These are phyloP conservation scores for Nipponia nippon DNA, from an alignment of 2,113 vertebrate species.

Conservation along the genomic window DNA sequence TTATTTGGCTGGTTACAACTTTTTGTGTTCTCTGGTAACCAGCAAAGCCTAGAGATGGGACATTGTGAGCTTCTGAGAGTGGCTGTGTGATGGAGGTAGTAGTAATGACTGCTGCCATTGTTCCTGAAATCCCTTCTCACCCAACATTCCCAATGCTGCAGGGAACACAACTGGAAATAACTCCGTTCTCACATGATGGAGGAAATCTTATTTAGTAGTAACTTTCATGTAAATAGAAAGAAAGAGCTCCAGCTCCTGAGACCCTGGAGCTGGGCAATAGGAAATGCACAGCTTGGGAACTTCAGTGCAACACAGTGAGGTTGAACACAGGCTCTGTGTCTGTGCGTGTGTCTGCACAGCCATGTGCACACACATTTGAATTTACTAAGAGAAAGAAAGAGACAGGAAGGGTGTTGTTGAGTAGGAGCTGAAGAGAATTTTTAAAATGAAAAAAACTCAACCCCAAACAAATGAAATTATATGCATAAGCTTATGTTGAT, in stretches of 20 bases:
- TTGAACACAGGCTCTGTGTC: neutral
- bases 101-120: neutral
- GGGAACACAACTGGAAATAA: neutral
- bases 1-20: neutral
- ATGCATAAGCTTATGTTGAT: neutral
- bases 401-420: neutral
- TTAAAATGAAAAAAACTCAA: neutral
- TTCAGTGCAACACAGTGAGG: accelerated
- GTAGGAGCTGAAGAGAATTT: neutral
- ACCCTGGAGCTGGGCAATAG: neutral
- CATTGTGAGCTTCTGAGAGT: neutral
- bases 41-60: neutral
- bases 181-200: neutral
- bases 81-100: neutral
- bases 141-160: neutral
- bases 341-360: neutral
- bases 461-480: neutral
- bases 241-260: neutral
- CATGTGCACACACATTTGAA: neutral
- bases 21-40: neutral
- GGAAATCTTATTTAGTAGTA: neutral
- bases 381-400: neutral
- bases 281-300: neutral
- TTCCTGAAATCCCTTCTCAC: neutral
- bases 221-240: neutral